Evolutionary conservation across 1,140 invertebrate genomes (phyloP).

Genomic region (Acromyrmex echinatior): DNA sequence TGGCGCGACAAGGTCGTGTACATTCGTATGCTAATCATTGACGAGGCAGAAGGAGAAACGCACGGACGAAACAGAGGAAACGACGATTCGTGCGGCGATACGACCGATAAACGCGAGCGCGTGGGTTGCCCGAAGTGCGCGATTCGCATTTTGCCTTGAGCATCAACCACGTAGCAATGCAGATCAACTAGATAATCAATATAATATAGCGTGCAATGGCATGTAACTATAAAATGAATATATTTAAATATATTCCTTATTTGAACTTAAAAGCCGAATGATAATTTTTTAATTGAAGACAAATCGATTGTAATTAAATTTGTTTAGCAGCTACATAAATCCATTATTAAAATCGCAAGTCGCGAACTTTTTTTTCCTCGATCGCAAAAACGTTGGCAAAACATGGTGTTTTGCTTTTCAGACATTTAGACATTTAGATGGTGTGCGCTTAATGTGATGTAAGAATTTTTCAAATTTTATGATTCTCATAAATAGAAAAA

Average conservation of each 20-base stretch:
- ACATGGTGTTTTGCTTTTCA: background rate
- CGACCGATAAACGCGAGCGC: slow-evolving; percentile 73
- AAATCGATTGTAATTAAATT: background rate
- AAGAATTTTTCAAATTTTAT: background rate
- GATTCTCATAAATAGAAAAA: background rate
- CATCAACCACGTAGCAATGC: background rate
- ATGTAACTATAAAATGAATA: background rate
- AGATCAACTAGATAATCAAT: background rate
- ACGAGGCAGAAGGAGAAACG: slow-evolving; percentile 66
- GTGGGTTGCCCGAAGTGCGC: slow-evolving; percentile 62
- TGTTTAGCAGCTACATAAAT: background rate
- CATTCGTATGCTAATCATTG: slow-evolving; percentile 83
- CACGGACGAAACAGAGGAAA: slow-evolving; percentile 69
- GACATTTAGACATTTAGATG: background rate
- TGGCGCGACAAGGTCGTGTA: slow-evolving; percentile 81
- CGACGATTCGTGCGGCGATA: slow-evolving; percentile 74
- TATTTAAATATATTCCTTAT: background rate
- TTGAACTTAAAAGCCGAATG: background rate
- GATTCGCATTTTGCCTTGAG: slow-evolving; percentile 15
- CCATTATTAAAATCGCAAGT: background rate
- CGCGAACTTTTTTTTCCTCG: background rate
- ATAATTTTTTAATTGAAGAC: background rate
- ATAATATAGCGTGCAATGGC: background rate
- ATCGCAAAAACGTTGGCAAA: background rate
- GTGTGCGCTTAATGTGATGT: background rate